These are phyloP conservation scores for Glaucopsyche alexis DNA, from an alignment of 2,888 invertebrate genomes.

Conservation along the genomic window DNA sequence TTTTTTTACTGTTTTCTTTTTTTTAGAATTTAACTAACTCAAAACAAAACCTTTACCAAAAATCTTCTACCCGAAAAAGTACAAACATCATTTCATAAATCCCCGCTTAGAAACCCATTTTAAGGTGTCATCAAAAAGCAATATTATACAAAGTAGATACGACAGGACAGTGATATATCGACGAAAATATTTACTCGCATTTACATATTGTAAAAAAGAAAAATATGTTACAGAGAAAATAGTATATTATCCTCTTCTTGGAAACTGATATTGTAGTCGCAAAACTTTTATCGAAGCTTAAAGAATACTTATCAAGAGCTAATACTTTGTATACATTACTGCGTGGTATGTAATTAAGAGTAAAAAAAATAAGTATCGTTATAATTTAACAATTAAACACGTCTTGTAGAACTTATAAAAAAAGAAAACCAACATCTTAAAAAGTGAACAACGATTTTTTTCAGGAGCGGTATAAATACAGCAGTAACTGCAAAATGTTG, in stretches of 20 bases:
- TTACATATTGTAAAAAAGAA: background rate
- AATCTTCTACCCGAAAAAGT: background rate
- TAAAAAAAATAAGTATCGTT: too few relatives aligned
- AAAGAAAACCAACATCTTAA: background rate
- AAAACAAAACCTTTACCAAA: too few relatives aligned
- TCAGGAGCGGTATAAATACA: too few relatives aligned
- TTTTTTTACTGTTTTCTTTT: too few relatives aligned
- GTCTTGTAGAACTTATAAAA: background rate
- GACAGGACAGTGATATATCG: background rate
- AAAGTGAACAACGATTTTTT: background rate
- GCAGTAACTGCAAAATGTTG: too few relatives aligned
- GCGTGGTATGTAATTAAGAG: too few relatives aligned
- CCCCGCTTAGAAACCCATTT: background rate
- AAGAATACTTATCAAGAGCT: background rate
- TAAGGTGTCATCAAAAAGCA: slow-evolving; percentile 6
- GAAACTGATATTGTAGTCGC: background rate
- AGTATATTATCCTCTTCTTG: background rate
- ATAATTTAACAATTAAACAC: too few relatives aligned
- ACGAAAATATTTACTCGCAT: background rate
- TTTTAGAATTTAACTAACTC: too few relatives aligned
- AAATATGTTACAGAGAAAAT: background rate
- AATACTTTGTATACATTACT: too few relatives aligned
- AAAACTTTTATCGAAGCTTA: too few relatives aligned
- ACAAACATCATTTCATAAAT: background rate
- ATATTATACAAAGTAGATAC: background rate